A percentile compares a stretch with the other conserved stretches of the same genome.
Evolutionary conservation across 2,888 invertebrate species (phyloP).

Genomic region (Drosophila macrothrix): DNA sequence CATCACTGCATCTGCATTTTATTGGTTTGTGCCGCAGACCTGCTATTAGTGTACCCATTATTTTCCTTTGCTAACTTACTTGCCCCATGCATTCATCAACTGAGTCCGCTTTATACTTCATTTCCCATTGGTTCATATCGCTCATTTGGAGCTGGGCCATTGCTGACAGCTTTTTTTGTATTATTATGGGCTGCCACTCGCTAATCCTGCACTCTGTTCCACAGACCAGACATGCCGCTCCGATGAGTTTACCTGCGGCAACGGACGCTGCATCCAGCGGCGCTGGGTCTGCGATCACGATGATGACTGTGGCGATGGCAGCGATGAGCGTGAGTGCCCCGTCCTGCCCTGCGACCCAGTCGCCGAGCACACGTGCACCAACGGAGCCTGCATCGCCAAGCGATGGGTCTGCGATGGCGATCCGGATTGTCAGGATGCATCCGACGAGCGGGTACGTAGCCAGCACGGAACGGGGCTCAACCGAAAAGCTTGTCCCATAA

Average conservation of each 20-base stretch:
- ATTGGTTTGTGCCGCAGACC: constrained; percentile 13
- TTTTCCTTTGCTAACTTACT: constrained; percentile 34
- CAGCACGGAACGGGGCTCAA: constrained; percentile 20
- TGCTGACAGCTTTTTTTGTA: constrained; percentile 6
- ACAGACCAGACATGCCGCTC: constrained; percentile 96
- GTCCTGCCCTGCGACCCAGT: constrained; percentile 89
- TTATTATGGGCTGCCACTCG: constrained; percentile 1
- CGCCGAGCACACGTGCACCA: constrained; percentile 92
- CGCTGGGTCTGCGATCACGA: constrained; percentile 95
- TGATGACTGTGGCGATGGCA: constrained; percentile 94
- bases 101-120: constrained; percentile 48
- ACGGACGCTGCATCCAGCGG: constrained; percentile 94
- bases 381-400: constrained; percentile 92
- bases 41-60: neutral
- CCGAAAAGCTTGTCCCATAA: constrained; percentile 38
- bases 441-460: constrained; percentile 90
- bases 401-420: constrained; percentile 96
- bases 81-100: constrained; percentile 41
- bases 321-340: constrained; percentile 92
- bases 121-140: constrained; percentile 37
- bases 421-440: constrained; percentile 93
- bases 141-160: constrained; percentile 7
- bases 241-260: constrained; percentile 96
- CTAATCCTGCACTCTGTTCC: constrained; percentile 43
- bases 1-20: constrained; percentile 13